Evolutionary conservation across 2,888 invertebrate species (phyloP), one percentile per base, ranked within the genome.

Genomic region (Palloptera scutellata): DNA sequence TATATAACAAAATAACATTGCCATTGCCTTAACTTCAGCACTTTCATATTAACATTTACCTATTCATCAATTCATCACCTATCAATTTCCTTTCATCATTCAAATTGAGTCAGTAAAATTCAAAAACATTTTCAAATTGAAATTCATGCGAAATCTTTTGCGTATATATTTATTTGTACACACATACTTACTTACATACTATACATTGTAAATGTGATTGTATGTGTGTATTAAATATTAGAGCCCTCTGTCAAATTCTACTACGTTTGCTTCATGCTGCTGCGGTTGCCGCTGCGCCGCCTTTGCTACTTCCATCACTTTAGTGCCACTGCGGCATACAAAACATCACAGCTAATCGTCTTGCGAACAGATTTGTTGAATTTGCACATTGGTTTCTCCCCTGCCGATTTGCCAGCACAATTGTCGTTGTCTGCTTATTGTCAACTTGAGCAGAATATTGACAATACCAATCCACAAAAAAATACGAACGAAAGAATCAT

Each of bases 301-400:
- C 63, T 43, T 53, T 52, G 55, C 55, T 30, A 20, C 54, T 55
- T 48, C 63, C 69, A 67, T 65, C 65, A 63, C 43, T 55, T 57
- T 57, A 11, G 63, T 67, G 63, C 63, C 67, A 67, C 43, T 67
- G 66, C 45, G 63, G 60, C 57, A 45, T 60, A 67, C 40, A 65
- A 66, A 72, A 69, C 60, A 67, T 67, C 66, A 70, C 63, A 51
- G 61, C 60, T 68, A 64, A 68, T 69, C 59, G 68, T 68, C 54
- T 69, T 67, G 66, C 69, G 67, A 65, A 68, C 70, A 67, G 73
- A 74, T 74, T 76, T 71, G 30, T 30, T 30, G 30, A 59, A 73
- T 68, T 70, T 64, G 73, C 65, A 61, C 55, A 64, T 51, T 52
- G 58, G 58, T 42, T 61, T 20, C 51, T 8, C 48, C 40, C 41